Conservation (phyloP, 2,797 vertebrate genomes). For the Tadarida brasiliensis region DNA sequence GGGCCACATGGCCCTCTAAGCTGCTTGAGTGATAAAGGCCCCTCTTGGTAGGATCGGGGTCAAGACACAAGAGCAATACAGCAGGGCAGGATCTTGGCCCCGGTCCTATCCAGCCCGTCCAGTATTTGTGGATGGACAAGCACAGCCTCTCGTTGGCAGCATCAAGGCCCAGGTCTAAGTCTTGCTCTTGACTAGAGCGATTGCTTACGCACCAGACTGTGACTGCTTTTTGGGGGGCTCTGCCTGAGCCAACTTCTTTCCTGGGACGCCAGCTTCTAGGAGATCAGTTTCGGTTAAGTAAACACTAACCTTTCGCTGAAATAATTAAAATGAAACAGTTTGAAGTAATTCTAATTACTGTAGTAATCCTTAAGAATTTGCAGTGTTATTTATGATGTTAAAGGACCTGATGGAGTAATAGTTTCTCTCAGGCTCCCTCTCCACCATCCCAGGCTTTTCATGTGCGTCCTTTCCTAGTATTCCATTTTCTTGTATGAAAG, state of each 20-base stretch:
- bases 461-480: background rate
- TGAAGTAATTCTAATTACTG: background rate
- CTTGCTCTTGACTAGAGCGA: background rate
- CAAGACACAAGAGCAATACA: background rate
- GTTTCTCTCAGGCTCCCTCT: background rate
- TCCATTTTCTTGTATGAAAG: background rate
- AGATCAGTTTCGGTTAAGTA: background rate
- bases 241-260: background rate
- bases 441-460: background rate
- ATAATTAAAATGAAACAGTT: background rate
- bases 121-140: background rate
- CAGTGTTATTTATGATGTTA: background rate
- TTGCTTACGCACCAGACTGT: fast-evolving
- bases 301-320: background rate
- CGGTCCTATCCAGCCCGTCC: background rate
- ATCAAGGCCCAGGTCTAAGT: background rate
- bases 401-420: background rate
- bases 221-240: background rate
- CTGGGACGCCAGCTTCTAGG: background rate
- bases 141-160: background rate
- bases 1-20: fast-evolving
- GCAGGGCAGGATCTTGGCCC: background rate
- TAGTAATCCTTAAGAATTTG: background rate
- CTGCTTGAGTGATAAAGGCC: background rate
- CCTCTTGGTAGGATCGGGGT: background rate